Evolutionary conservation across 2,888 invertebrate genomes (phyloP), one percentile per base, ranked within the genome.

Genomic region (Leptinotarsa haldemani): DNA sequence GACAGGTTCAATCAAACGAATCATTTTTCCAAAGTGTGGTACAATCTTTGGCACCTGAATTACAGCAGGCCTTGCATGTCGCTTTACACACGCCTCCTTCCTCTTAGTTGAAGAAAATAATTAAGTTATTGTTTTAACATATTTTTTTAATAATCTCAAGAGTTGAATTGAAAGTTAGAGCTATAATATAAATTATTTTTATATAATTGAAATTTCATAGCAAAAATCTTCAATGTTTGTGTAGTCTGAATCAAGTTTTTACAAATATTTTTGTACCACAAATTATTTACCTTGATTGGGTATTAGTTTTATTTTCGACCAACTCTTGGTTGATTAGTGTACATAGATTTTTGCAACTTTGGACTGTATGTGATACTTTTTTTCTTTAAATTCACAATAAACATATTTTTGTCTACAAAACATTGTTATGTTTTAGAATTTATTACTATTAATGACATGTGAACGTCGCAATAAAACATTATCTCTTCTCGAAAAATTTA

Each of bases 51-150:
- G 91, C 93, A 81, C 90, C 92, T 71, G 95, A 96, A 82, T 94
- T 96, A 87, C 94, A 95, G 87, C 93, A 94, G 83, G 95, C 96
- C 61, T 90, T 98, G 80, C 93, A 95, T 86, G 89, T 93, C 81
- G 94, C 94, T 78, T 89, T 94, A 74, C 86, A 87, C 78, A 81
- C 86, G 58, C 81, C 85, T 30, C 82, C 83, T 25, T 73, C 81
- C 63, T 75, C 77, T 70, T 77, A 79, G 77, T 72, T 75, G 69
- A 75, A 68, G 65, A 73, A 65, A 22, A 71, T 73, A 69, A 66
- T 30, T 67, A 72, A 78, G 74, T 75, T 75, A 76, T 76, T 74
- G 65, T 71, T 76, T 78, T 76, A 72, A 76, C 74, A 69, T 56
- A 71, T 47, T 56, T 68, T 68, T 68, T 68, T 56, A 56, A 56